Base-by-base conservation (phyloP, 92 coral and sea anemone species). In the Diadumene lineata region DNA sequence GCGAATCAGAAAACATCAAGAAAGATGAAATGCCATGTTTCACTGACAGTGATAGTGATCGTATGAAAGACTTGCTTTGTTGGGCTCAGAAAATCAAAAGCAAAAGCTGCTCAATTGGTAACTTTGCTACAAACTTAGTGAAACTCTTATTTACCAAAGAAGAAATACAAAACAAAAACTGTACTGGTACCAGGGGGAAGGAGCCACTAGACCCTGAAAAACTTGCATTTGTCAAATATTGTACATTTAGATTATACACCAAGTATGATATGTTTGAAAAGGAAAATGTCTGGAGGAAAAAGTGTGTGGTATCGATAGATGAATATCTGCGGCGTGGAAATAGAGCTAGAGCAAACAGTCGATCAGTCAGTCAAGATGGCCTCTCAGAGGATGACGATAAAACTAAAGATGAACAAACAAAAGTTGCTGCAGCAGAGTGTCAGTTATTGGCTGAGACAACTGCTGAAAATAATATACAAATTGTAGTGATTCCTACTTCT, bases 261-360 rank as follows among this genome's bases (percentile, higher is more conserved):
- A 77, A 67, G 50, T 66, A 70, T 27, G 86, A 81, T 48, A 33
- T 70, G 2, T 72, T 50, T 25, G 90, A 91, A 56, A 90, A 91
- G 66, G 97, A 85, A 11, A 24, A 27, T 38, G 61, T 85, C 0
- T 91, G 97, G 93, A 86, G 85, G 64, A 76, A 85, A 23, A 71
- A 85, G 60, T 91, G 93, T 50, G 68, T 88, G 29, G 75, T 82
- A 1, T 80, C 87, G 1, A 81, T 91, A 33, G 91, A 91, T 43
- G 97, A 91, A 76, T 88, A 34, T 63, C 86, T 88, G 0, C 84
- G 93, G 61, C 92, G 97, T 24, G 90, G 89, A 28, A 88, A 88
- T 50, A 81, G 89, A 58, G 21, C 88, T 16, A 74, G 89, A 56
- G 81, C 85, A 17, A 75, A 63, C 61, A 83, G 75, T 48, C 77